These are phyloP conservation scores for Agrochola lychnidis DNA, from an alignment of 2,888 invertebrate genomes.

Conservation along the genomic window DNA sequence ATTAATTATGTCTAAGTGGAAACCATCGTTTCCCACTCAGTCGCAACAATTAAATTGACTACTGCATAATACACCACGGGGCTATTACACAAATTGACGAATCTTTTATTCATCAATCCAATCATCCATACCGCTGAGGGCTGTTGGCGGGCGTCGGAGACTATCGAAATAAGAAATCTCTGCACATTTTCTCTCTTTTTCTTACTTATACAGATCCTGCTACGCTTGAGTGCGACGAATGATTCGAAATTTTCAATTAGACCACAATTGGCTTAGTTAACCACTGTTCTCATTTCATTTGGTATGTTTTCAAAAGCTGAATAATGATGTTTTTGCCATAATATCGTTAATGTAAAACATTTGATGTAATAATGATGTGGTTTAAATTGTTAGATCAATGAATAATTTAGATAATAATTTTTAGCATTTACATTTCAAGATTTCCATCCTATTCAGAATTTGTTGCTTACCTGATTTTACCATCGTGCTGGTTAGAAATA, in stretches of 20 bases:
- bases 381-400: conserved; percentile 22
- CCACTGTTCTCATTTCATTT: conserved; percentile 76
- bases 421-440: conserved; percentile 10
- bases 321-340: conserved; percentile 61
- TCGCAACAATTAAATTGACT: conserved; percentile 80
- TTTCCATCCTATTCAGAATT: neutral
- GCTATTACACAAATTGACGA: conserved; percentile 87
- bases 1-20: conserved; percentile 56
- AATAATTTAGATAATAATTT: conserved; percentile 22
- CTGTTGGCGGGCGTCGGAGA: conserved; percentile 85
- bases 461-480: neutral
- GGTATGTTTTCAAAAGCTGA: conserved; percentile 56
- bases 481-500: neutral
- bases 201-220: conserved; percentile 53
- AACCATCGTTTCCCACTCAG: conserved; percentile 61
- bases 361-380: conserved; percentile 40
- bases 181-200: conserved; percentile 65
- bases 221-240: conserved; percentile 65
- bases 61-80: conserved; percentile 83
- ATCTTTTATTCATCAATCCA: conserved; percentile 89
- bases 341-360: conserved; percentile 38
- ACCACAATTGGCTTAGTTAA: conserved; percentile 87
- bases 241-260: conserved; percentile 74
- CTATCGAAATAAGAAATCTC: conserved; percentile 80
- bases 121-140: conserved; percentile 85